Evolutionary conservation across 2,113 vertebrate genomes (phyloP), one percentile per base, ranked within the genome.

Genomic region (Caranx melampygus): DNA sequence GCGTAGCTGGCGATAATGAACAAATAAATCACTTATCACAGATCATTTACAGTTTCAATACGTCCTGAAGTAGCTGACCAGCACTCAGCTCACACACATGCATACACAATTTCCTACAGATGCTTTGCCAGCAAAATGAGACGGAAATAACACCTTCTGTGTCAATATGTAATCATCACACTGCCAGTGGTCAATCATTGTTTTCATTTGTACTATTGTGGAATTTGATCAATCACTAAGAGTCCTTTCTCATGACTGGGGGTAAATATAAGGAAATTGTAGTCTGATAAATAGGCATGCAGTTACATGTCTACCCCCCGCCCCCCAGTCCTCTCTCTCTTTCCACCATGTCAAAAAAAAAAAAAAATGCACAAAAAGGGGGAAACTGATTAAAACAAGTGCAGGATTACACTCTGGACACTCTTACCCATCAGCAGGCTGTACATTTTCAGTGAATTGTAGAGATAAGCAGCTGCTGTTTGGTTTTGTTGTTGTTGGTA

Each of bases 401-500:
- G 9, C 54, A 34, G 8, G 31, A 73, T 57, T 75, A 37, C 26
- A 16, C 63, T 71, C 47, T 35, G 62, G 40, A n/a, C 70, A 21
- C 16, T 4, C 33, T 68, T 21, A 64, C 42, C 44, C 20, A 66
- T 42, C 26, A 26, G 26, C 26, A 26, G 26, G 5, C 21, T 31
- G 57, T 34, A 34, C 4, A 31, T 57, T 73, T 72, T 58, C 33
- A 58, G 62, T 49, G 44, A 73, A 70, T 40, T 69, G 63, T 35
- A 7, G 37, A 75, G 73, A 87, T 85, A 83, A 85, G 42, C 76
- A 60, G 72, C 68, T 72, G 65, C 58, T 31, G 61, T 78, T 80
- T 12, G 44, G 33, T 80, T 68, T 26, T 26, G 26, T 26, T 1
- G 26, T 26, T 26, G 26, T 26, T 26, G 26, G 26, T 26, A 26